These are phyloP conservation scores for Agrotis exclamationis DNA, from an alignment of 2,888 invertebrate species.

Conservation along the genomic window DNA sequence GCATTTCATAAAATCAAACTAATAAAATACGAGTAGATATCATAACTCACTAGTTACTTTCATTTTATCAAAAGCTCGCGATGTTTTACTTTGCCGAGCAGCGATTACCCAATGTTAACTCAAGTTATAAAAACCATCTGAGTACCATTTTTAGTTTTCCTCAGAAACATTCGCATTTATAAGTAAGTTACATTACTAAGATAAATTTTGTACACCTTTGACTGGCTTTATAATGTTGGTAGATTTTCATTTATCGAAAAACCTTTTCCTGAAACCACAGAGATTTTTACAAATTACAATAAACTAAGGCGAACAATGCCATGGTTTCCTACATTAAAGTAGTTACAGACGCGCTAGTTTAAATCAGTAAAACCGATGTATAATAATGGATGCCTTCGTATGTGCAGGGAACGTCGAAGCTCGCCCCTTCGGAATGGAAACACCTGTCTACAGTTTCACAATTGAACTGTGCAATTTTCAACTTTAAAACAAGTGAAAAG, in stretches of 20 bases:
- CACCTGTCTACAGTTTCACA: slow-evolving; percentile 66
- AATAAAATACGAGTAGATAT: too few relatives aligned
- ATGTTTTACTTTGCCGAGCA: too few relatives aligned
- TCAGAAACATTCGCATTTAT: too few relatives aligned
- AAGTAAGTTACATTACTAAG: too few relatives aligned
- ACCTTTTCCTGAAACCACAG: not conserved
- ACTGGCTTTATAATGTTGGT: not conserved
- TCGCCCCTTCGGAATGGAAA: slow-evolving; percentile 73
- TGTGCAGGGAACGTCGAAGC: not conserved
- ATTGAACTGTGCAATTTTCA: slow-evolving; percentile 7
- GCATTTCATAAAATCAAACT: too few relatives aligned
- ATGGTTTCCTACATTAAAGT: not conserved
- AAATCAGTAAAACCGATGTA: slow-evolving; percentile 12
- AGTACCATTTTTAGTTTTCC: too few relatives aligned
- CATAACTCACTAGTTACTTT: too few relatives aligned
- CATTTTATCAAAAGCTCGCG: too few relatives aligned
- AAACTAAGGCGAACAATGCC: not conserved
- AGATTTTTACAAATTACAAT: not conserved
- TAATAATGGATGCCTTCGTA: not conserved
- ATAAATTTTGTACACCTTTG: too few relatives aligned
- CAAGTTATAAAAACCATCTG: too few relatives aligned
- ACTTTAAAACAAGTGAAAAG: slow-evolving; percentile 1
- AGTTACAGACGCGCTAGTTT: not conserved
- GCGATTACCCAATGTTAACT: too few relatives aligned
- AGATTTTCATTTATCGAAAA: not conserved